Conservation (phyloP, 1,140 invertebrate genomes). For the Armadillidium nasatum region DNA sequence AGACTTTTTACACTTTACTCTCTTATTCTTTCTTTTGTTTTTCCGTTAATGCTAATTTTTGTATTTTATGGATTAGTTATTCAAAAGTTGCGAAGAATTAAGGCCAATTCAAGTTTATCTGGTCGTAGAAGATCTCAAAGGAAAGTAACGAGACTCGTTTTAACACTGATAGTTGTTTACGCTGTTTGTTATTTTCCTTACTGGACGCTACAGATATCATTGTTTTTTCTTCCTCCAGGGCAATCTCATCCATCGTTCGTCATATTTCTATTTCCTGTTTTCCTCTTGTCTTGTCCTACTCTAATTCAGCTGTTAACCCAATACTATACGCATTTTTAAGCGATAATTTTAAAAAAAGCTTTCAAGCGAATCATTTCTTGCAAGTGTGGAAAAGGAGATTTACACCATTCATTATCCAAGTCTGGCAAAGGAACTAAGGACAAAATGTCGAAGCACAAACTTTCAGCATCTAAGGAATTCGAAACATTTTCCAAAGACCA, state of each 20-base stretch:
- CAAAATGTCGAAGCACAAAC: too few relatives aligned
- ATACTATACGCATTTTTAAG: conserved; percentile 91
- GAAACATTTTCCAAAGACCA: too few relatives aligned
- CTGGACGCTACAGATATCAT: conserved; percentile 75
- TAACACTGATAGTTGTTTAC: conserved; percentile 93
- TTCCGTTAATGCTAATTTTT: conserved; percentile 84
- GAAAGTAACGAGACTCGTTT: conserved; percentile 87
- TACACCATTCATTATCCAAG: too few relatives aligned
- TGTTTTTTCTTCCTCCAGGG: conserved; percentile 57
- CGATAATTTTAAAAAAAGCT: conserved; percentile 92
- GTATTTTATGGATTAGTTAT: conserved; percentile 95
- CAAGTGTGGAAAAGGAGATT: too few relatives aligned
- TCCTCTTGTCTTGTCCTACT: conserved; percentile 86
- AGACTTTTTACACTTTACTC: conserved; percentile 82
- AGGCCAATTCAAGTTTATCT: conserved; percentile 65
- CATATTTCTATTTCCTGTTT: conserved; percentile 71
- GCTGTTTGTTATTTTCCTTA: conserved; percentile 94
- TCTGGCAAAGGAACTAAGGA: too few relatives aligned
- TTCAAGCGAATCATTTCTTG: conserved; percentile 48
- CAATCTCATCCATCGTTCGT: conserved; percentile 63
- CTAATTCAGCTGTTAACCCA: conserved; percentile 95
- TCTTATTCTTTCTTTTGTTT: conserved; percentile 84
- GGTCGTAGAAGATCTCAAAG: conserved; percentile 87
- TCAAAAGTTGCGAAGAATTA: conserved; percentile 74
- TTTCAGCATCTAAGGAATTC: too few relatives aligned